Conservation (phyloP, 2,113 vertebrate species). For the Platycercus adscitus region DNA sequence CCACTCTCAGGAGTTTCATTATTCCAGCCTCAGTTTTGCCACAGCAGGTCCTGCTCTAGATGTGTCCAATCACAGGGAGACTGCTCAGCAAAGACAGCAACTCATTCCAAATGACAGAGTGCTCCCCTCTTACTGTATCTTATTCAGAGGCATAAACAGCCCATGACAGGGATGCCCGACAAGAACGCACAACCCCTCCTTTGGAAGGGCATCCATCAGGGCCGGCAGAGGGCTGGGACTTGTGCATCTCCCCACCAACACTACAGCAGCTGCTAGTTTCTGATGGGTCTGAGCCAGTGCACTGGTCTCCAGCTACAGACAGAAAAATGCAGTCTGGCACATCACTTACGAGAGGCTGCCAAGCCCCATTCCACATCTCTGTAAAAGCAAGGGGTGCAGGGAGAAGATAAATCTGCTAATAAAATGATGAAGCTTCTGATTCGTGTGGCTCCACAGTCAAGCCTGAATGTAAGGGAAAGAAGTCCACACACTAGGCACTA, state of each 20-base stretch:
- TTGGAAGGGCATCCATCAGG: background rate
- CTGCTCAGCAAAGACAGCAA: background rate
- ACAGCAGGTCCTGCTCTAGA: background rate
- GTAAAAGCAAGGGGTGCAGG: background rate
- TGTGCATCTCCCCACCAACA: background rate
- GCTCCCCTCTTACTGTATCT: background rate
- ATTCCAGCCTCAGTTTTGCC: background rate
- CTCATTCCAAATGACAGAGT: accelerated
- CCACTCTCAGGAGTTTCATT: background rate
- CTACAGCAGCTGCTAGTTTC: accelerated
- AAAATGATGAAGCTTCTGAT: background rate
- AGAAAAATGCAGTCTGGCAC: background rate
- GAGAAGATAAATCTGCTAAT: background rate
- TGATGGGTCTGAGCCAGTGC: background rate
- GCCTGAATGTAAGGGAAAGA: background rate
- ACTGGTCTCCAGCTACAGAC: background rate
- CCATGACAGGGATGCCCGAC: accelerated
- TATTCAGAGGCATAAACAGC: background rate
- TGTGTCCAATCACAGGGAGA: background rate
- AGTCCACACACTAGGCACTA: background rate
- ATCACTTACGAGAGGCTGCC: background rate
- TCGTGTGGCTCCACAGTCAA: background rate
- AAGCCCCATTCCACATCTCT: background rate
- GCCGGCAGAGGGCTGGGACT: background rate
- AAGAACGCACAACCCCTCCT: accelerated